A percentile compares a stretch with the other conserved stretches of the same genome.
phyloP scores from a whole-genome alignment of 1,140 invertebrate genomes.

The Trichogramma pretiosum region DNA sequence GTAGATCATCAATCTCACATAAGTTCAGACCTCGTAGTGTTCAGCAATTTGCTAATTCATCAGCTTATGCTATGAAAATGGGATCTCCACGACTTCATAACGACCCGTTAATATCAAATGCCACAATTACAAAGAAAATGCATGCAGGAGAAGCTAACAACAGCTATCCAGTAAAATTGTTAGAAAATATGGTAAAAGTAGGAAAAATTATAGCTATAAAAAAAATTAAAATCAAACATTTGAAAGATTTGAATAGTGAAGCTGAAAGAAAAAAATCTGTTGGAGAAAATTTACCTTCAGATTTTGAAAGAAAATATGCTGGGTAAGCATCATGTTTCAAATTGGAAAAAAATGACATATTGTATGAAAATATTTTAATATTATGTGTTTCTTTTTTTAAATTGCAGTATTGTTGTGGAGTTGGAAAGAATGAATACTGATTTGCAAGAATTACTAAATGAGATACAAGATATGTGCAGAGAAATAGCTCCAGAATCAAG shows the following conservation, averaged over 20 bases:
- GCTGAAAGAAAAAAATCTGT: constrained; percentile 80
- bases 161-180: constrained; percentile 74
- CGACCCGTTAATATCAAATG: constrained; percentile 50
- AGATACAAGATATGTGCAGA: constrained; percentile 75
- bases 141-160: constrained; percentile 51
- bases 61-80: constrained; percentile 46
- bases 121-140: constrained; percentile 38
- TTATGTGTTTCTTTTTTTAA: constrained; percentile 1
- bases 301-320: constrained; percentile 87
- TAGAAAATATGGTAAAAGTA: constrained; percentile 79
- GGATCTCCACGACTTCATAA: constrained; percentile 46
- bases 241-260: constrained; percentile 84
- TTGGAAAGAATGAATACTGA: constrained; percentile 87
- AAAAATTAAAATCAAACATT: constrained; percentile 66
- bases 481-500: constrained; percentile 83
- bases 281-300: constrained; percentile 64
- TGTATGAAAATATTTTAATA: background rate
- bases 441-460: constrained; percentile 74
- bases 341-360: background rate
- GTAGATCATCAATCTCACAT: constrained; percentile 73
- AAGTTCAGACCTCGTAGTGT: constrained; percentile 68
- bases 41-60: constrained; percentile 48
- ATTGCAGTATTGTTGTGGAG: constrained; percentile 64
- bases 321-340: constrained; percentile 36
- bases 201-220: constrained; percentile 81